Evolutionary conservation across 2,797 vertebrate species (phyloP).

Genomic region (Anguilla megastoma): DNA sequence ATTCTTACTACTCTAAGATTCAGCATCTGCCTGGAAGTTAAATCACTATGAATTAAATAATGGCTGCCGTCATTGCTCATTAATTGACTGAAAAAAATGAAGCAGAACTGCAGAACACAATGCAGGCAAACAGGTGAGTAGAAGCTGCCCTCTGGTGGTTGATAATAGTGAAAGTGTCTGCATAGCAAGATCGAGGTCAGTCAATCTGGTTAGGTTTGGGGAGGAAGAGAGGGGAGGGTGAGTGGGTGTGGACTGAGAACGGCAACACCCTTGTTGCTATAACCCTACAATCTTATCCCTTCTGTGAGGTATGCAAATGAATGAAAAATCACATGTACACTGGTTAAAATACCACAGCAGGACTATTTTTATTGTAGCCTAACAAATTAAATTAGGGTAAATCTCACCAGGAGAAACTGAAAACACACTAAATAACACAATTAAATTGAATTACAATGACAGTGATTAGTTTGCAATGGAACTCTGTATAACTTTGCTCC

Average conservation of each 20-base stretch:
- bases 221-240: too few relatives aligned
- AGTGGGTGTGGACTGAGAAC: neutral
- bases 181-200: constrained; percentile 1
- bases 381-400: neutral
- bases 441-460: neutral
- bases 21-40: neutral
- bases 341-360: neutral
- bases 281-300: neutral
- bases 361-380: neutral
- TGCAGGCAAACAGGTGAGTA: constrained; percentile 2
- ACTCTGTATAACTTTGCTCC: neutral
- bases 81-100: constrained; percentile 8
- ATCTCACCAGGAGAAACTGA: too few relatives aligned
- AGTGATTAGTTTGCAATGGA: neutral
- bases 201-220: neutral
- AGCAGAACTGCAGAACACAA: neutral
- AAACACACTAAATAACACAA: neutral
- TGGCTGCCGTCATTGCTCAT: neutral
- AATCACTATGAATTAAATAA: constrained; percentile 32
- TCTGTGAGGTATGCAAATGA: neutral
- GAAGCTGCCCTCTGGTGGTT: constrained; percentile 33
- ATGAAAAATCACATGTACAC: neutral
- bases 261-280: neutral
- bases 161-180: neutral
- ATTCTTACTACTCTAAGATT: constrained; percentile 6